phyloP scores from a whole-genome alignment of 2,888 invertebrate species.

The Cosmopolites sordidus region DNA sequence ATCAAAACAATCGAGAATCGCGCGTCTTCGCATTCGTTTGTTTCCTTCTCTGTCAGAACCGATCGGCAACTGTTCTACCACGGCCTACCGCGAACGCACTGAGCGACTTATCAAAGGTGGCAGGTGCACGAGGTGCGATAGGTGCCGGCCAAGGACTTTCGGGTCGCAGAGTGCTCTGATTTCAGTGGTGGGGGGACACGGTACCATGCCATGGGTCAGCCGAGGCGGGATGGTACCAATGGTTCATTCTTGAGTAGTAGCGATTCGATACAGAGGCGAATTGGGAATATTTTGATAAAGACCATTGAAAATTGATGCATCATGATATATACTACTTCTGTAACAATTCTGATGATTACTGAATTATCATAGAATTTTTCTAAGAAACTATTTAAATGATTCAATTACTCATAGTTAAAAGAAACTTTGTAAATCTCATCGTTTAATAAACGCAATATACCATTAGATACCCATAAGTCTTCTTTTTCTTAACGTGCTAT shows the following conservation, averaged over 20 bases:
- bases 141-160: constrained; percentile 34
- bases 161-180: constrained; percentile 34
- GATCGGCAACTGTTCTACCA: constrained; percentile 25
- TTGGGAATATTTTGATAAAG: not conserved
- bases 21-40: not conserved
- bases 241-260: constrained; percentile 23
- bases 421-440: too few relatives aligned
- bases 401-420: too few relatives aligned
- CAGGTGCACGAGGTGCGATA: constrained; percentile 29
- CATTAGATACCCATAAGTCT: too few relatives aligned
- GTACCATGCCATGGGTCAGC: constrained; percentile 27
- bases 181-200: constrained; percentile 24
- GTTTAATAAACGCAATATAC: too few relatives aligned
- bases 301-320: too few relatives aligned
- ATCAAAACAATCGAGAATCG: not conserved
- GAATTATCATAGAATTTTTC: too few relatives aligned
- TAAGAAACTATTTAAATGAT: too few relatives aligned
- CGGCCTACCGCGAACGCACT: constrained; percentile 34
- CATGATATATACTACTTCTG: too few relatives aligned
- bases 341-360: too few relatives aligned
- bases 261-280: constrained; percentile 6
- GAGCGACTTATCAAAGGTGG: constrained; percentile 30
- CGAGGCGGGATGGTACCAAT: constrained; percentile 22
- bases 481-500: too few relatives aligned
- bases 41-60: constrained; percentile 10